Conservation (phyloP, 2,797 vertebrate species). For the Knipowitschia caucasica region DNA sequence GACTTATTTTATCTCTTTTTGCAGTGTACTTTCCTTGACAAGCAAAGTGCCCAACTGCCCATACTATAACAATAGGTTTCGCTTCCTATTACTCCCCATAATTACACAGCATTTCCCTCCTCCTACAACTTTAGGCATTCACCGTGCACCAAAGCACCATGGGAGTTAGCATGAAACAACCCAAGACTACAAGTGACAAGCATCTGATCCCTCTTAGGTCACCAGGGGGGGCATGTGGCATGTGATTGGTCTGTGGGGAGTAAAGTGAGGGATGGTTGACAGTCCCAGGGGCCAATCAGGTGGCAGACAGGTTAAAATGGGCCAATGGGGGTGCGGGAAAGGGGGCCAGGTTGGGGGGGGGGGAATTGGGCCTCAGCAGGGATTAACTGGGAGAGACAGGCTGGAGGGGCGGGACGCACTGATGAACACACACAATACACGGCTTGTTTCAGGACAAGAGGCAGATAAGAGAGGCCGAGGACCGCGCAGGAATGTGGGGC, state of each 20-base stretch:
- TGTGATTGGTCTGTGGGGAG: constrained; percentile 33
- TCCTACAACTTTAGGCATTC: constrained; percentile 45
- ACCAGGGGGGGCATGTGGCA: constrained; percentile 18
- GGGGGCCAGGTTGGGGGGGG: constrained; percentile 22
- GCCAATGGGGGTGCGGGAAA: constrained; percentile 20
- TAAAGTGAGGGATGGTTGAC: constrained; percentile 26
- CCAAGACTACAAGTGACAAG: constrained; percentile 39
- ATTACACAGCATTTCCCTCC: constrained; percentile 16
- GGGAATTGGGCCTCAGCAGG: constrained; percentile 53
- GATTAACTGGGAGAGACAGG: constrained; percentile 70
- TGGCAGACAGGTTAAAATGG: not conserved
- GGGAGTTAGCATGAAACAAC: constrained; percentile 34
- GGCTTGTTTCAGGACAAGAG: constrained; percentile 68
- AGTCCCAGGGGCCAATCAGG: constrained; percentile 40
- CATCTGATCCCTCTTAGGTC: constrained; percentile 60
- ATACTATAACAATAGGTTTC: constrained; percentile 32
- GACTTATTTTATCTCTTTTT: too few species aligned
- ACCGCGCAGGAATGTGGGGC: constrained; percentile 52
- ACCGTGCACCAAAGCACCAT: constrained; percentile 60
- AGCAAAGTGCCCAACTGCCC: constrained; percentile 18
- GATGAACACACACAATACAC: constrained; percentile 69
- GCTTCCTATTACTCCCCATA: constrained; percentile 16
- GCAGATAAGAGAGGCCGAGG: constrained; percentile 63
- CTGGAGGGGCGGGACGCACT: constrained; percentile 62
- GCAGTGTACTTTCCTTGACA: constrained; percentile 18